Base-by-base conservation (phyloP, 2,113 vertebrate genomes). In the Collichthys lucidus region DNA sequence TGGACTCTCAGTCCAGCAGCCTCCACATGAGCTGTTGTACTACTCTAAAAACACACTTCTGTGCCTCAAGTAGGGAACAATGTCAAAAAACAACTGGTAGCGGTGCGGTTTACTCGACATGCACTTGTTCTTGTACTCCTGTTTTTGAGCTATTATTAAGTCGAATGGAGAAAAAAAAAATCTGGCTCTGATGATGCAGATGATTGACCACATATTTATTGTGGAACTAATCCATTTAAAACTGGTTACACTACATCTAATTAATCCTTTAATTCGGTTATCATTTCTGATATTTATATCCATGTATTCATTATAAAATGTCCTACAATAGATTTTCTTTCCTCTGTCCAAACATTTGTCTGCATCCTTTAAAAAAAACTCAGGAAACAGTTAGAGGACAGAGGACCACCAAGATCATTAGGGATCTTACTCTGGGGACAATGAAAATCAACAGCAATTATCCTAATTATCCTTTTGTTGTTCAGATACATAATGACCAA, bases 1-100 rank as follows among this genome's bases (percentile, higher is more conserved):
- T 71, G 76, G 85, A 83, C 82, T 77, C 79, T 79, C 46, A 4
- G 75, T 56, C 53, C 74, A 40, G 55, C 55, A 56, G 63, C 84
- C 64, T 74, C 68, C 67, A 63, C 74, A 74, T 57, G 82, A 63
- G 68, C 64, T 70, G 67, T 3, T 24, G 57, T 11, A 9, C 55
- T 53, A 35, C 20, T 75, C 69, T 84, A 61, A 74, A 80, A 84
- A 74, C 63, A 69, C 76, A 40, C 74, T 56, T 47, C 55, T 61
- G 29, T 2, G 55, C 46, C 75, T 60, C 20, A 1, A 42, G 52
- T 24, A 4, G 61, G 22, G 68, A 73, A 49, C 52, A 26, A 24
- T 35, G 24, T 57, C 12, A 29, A 57, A 16, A 26, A 26, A 26
- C 24, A 29, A 15, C 42, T 24, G 46, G 15, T n/a, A 20, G 62